These are phyloP conservation scores for Cyphomyrmex costatus DNA, from an alignment of 1,140 invertebrate genomes.

Conservation along the genomic window DNA sequence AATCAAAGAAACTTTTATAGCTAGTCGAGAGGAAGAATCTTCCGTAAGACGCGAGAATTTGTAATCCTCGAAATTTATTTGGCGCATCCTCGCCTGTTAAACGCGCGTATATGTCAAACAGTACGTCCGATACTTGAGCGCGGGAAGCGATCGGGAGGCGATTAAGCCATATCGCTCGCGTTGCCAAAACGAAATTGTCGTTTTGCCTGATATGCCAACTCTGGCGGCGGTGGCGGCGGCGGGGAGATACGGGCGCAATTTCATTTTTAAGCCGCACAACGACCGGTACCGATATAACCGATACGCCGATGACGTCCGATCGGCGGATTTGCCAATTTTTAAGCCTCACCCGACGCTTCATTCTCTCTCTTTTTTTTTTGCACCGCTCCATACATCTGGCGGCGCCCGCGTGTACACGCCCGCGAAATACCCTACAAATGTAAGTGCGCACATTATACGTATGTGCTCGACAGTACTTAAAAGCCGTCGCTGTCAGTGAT, in stretches of 20 bases:
- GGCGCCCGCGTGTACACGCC: constrained; percentile 54
- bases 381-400: constrained; percentile 61
- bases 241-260: constrained; percentile 70
- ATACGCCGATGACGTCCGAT: constrained; percentile 86
- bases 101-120: constrained; percentile 63
- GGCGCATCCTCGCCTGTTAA: constrained; percentile 49
- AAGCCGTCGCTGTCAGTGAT: constrained; percentile 80
- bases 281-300: constrained; percentile 81
- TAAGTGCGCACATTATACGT: constrained; percentile 73
- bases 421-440: constrained; percentile 75
- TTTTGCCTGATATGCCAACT: constrained; percentile 72
- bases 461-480: constrained; percentile 77
- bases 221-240: constrained; percentile 43
- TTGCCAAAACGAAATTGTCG: constrained; percentile 82
- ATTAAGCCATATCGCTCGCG: constrained; percentile 74
- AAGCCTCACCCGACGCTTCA: constrained; percentile 82
- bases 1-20: neutral
- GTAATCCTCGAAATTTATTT: constrained; percentile 41
- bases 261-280: constrained; percentile 83
- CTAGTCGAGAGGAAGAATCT: neutral
- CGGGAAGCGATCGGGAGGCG: constrained; percentile 72
- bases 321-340: constrained; percentile 86
- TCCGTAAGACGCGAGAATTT: constrained; percentile 34
- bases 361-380: constrained; percentile 61
- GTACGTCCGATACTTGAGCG: constrained; percentile 71